Conservation (phyloP, 2,797 vertebrate species). For the Gallinago solitaria region DNA sequence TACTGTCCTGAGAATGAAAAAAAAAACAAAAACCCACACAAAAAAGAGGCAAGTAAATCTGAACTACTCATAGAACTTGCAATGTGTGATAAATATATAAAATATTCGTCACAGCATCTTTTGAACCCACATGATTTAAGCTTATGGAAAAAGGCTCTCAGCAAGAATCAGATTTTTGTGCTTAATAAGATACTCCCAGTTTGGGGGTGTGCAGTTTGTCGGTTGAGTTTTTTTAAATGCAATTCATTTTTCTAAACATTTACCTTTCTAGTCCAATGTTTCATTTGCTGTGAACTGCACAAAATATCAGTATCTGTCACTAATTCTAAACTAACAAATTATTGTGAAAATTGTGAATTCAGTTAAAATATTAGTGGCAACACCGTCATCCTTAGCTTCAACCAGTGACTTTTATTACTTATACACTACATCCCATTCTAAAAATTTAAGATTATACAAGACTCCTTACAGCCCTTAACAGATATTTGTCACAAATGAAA, state of each 20-base stretch:
- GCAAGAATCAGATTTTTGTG: not conserved
- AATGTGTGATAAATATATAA: not conserved
- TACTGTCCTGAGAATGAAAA: not conserved
- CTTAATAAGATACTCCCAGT: not conserved
- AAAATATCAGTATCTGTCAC: constrained; percentile 25
- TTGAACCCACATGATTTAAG: not conserved
- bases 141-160: not conserved
- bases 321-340: constrained; percentile 55
- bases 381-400: not conserved
- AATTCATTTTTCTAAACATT: not conserved
- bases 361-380: constrained; percentile 17
- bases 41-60: not conserved
- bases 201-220: too few species aligned
- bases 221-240: not conserved
- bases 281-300: not conserved
- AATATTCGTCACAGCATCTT: not conserved
- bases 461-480: not conserved
- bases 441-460: not conserved
- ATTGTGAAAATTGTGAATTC: constrained; percentile 19
- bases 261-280: not conserved
- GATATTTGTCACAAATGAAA: not conserved
- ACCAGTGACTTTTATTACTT: not conserved
- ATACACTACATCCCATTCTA: not conserved
- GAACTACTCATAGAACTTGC: not conserved
- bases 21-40: too few species aligned